Conservation (phyloP, 2,113 vertebrate species). For the Eulacestoma nigropectus region DNA sequence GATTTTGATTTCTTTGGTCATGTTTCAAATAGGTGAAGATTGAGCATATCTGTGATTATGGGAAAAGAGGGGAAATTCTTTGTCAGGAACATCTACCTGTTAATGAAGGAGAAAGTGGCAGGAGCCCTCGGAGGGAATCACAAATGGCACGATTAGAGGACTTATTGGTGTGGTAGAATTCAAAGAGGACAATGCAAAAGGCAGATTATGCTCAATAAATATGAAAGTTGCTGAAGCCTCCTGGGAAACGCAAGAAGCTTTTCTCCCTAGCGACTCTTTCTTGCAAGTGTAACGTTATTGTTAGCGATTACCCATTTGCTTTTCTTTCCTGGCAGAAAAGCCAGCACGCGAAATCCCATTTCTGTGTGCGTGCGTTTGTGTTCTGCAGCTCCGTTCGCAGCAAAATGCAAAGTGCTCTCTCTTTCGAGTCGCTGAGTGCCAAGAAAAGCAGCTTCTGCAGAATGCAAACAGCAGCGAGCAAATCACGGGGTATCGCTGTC, state of each 20-base stretch:
- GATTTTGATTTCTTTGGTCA: neutral
- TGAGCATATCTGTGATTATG: neutral
- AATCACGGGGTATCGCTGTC: neutral
- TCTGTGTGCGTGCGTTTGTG: neutral
- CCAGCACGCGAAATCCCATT: neutral
- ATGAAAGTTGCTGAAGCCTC: conserved; percentile 11
- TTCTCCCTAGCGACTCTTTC: neutral
- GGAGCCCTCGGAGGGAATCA: neutral
- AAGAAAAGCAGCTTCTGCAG: conserved; percentile 36
- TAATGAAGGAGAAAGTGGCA: neutral
- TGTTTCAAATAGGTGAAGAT: neutral
- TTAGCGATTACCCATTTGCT: neutral
- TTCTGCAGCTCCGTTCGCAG: neutral
- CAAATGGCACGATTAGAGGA: neutral
- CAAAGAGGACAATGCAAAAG: conserved; percentile 16
- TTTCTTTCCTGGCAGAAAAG: neutral
- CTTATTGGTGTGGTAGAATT: conserved; percentile 6
- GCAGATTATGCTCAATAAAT: conserved; percentile 49
- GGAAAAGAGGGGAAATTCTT: neutral
- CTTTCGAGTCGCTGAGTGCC: neutral
- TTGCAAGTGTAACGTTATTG: neutral
- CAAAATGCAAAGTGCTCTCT: neutral
- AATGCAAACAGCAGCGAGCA: neutral
- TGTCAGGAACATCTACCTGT: neutral
- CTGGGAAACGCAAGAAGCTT: neutral